phyloP scores from a whole-genome alignment of 2,797 vertebrate species.

The Sebastes trivittatus region DNA sequence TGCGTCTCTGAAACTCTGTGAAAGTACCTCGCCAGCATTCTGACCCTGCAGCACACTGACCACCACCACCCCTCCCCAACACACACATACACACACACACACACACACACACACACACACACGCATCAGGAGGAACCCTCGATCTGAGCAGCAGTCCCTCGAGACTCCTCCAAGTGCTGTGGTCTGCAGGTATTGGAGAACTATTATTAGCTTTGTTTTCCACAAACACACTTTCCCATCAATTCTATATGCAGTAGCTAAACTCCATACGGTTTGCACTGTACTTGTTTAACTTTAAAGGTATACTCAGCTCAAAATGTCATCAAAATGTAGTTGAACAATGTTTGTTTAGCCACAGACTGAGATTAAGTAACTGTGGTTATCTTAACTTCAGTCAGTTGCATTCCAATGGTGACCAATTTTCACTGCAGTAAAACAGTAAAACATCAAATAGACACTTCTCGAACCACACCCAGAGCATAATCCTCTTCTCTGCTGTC shows the following conservation, averaged over 20 bases:
- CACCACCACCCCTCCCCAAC: slow-evolving; percentile 23
- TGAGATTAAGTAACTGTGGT: background rate
- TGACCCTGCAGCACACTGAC: slow-evolving; percentile 49
- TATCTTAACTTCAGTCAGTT: background rate
- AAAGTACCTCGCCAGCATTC: slow-evolving; percentile 81
- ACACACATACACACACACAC: slow-evolving; percentile 8
- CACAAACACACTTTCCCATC: slow-evolving; percentile 37
- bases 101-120: slow-evolving; percentile 11
- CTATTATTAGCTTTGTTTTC: slow-evolving; percentile 65
- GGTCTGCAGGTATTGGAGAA: slow-evolving; percentile 61
- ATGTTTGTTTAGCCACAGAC: background rate
- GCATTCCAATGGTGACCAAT: background rate
- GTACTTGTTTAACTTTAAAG: slow-evolving; percentile 28
- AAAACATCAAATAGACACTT: background rate
- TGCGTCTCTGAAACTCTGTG: slow-evolving; percentile 69
- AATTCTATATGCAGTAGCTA: slow-evolving; percentile 33
- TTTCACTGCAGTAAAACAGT: background rate
- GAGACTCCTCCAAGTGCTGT: slow-evolving; percentile 60
- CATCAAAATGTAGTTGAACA: background rate
- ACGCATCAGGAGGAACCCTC: slow-evolving; percentile 47
- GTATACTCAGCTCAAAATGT: background rate
- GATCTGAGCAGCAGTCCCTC: slow-evolving; percentile 35
- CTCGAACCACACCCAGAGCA: background rate
- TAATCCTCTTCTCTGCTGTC: background rate
- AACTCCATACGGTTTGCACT: slow-evolving; percentile 16